Evolutionary conservation across 2,113 vertebrate species (phyloP), one percentile per base, ranked within the genome.

Genomic region (Hiodon tergisus): DNA sequence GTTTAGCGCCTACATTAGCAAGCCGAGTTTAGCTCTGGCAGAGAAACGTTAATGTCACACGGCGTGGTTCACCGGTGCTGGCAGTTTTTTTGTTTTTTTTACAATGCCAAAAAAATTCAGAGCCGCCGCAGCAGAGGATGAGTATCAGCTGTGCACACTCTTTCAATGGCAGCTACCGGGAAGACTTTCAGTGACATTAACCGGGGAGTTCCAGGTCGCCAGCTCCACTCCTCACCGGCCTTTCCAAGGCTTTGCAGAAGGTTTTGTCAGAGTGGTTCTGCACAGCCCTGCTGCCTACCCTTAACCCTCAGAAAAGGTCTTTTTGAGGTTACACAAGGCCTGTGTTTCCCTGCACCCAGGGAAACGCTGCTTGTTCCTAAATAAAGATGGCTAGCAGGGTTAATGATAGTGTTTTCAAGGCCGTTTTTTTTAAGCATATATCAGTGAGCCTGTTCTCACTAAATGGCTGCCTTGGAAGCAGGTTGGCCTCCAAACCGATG

Each of bases 21-120:
- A 0, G 31, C 31, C 31, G 31, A 31, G 31, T 31, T 31, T 31
- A 31, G 31, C 31, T 31, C 31, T 31, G 31, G 31, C 31, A 31
- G 31, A 31, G 31, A 31, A 31, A 31, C 31, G 31, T 31, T 31
- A 31, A 31, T 31, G 31, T 31, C 31, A 31, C 31, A 31, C 31
- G 31, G 31, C 11, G 16, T 3, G 50, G 50, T 73, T 54, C 65
- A 52, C 17, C 31, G 14, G n/a, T 72, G 82, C 78, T 83, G 74
- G 80, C 71, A 78, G 66, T 71, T 73, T 70, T 55, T 10, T 58
- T 53, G 3, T 17, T 66, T 50, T 6, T 60, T 82, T 85, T 78
- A 77, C 80, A 81, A 58, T 75, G 59, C 63, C 73, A 67, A 67
- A 67, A 57, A 66, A 14, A 58, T 3, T 54, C 4, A 48, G 5